Base-by-base conservation (phyloP, 1,140 invertebrate species). In the Ylistrum balloti region DNA sequence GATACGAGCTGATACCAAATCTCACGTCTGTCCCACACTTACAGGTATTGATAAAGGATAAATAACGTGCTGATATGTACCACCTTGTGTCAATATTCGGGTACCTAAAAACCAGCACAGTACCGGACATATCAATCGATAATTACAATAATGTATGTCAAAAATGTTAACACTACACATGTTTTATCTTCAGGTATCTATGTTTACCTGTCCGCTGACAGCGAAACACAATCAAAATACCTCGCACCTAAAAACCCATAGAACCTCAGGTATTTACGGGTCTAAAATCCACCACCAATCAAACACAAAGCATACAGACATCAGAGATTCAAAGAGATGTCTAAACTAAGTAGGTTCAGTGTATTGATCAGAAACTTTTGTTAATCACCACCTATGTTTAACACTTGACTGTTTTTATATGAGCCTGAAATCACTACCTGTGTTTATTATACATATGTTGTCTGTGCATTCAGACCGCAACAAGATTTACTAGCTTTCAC, bases 61-160 rank as follows among this genome's bases (percentile, higher is more conserved):
- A 74, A 22, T 74, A 17, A 13, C 20, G 56, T 74, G 22, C 17
- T 17, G 56, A 74, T 74, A 74, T n/a, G 56, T 74, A 74, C 56
- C 56, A n/a, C 56, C 56, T 74, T 74, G n/a, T 74, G 56, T 74
- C 56, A 74, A 74, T 28, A 74, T 28, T 48, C 56, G 28, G 56
- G 56, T 74, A 74, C 56, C 56, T 74, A 74, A 74, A 74, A 74
- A 74, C 56, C 28, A 74, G 56, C 56, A 74, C 56, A 74, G 56
- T 74, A 22, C 20, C 22, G 56, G 56, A 28, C 56, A 28, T 74
- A 74, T 74, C 56, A 74, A 74, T 74, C 56, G 56, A 74, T 74
- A 74, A 74, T 74, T 74, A 74, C 56, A 74, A 74, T 74, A n/a
- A 74, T 74, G 56, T 74, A 28, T 74, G 56, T 74, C 56, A 74